These are phyloP conservation scores for Eurypyga helias DNA, from an alignment of 2,113 vertebrate genomes.

Conservation along the genomic window DNA sequence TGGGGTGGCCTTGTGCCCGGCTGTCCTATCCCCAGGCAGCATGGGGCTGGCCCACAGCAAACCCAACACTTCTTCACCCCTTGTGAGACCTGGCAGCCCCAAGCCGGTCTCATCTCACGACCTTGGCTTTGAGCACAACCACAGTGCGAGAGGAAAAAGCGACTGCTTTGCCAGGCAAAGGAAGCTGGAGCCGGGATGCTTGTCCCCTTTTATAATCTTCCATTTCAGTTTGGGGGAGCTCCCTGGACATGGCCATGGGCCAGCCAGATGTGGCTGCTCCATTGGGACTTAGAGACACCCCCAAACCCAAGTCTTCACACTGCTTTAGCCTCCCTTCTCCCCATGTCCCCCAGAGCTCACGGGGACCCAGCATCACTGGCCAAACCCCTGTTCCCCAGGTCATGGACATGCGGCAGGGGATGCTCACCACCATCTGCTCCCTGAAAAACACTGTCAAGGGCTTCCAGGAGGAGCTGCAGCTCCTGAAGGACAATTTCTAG, in stretches of 20 bases:
- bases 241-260: background rate
- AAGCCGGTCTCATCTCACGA: background rate
- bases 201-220: background rate
- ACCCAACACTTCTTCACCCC: background rate
- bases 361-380: background rate
- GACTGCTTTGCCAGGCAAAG: rapidly evolving
- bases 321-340: background rate
- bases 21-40: background rate
- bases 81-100: background rate
- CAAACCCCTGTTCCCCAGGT: background rate
- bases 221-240: background rate
- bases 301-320: background rate
- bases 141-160: background rate
- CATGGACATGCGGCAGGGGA: constrained; percentile 61
- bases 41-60: rapidly evolving
- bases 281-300: background rate
- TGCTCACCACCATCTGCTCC: constrained; percentile 16
- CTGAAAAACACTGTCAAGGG: background rate
- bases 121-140: background rate
- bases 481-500: constrained; percentile 5
- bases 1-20: background rate
- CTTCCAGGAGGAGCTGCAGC: constrained; percentile 52
- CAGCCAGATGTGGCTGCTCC: background rate
- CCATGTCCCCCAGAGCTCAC: rapidly evolving
- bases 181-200: background rate